A percentile compares a stretch with the other conserved stretches of the same genome.
Conservation (phyloP, 1,140 invertebrate genomes). For the Bombus sylvicola region DNA sequence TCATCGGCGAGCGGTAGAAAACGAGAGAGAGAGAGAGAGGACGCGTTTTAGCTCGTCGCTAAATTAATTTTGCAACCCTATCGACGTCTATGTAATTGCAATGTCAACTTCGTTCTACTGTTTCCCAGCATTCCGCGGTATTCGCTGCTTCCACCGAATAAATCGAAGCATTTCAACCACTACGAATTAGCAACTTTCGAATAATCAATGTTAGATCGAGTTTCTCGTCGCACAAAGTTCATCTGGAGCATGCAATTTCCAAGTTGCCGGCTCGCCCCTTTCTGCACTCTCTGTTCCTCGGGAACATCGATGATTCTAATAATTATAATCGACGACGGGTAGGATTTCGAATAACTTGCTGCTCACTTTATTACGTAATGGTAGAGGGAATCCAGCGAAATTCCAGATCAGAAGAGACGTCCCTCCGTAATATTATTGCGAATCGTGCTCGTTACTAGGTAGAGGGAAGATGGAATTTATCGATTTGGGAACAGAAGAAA, state of each 20-base stretch:
- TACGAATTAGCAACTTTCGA: conserved; percentile 33
- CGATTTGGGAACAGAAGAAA: neutral
- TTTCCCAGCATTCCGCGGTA: neutral
- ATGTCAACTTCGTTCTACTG: neutral
- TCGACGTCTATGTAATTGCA: conserved; percentile 24
- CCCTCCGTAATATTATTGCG: neutral
- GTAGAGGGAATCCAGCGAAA: neutral
- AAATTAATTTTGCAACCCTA: conserved; percentile 25
- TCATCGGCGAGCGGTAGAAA: neutral
- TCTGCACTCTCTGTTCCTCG: neutral
- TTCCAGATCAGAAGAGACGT: neutral
- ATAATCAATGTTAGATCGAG: conserved; percentile 40
- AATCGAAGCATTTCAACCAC: conserved; percentile 21
- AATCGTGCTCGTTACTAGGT: neutral
- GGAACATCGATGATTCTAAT: conserved; percentile 16
- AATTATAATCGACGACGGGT: conserved; percentile 8
- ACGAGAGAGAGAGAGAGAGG: no score
- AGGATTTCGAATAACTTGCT: neutral
- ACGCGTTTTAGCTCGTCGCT: neutral
- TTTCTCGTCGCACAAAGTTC: conserved; percentile 18
- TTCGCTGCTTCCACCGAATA: neutral
- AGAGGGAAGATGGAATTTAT: neutral
- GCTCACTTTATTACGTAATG: neutral
- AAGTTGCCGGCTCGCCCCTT: neutral
- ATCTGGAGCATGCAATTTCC: conserved; percentile 1